These are phyloP conservation scores for Dolichopus griseipennis DNA, from an alignment of 2,888 invertebrate genomes.

Conservation along the genomic window DNA sequence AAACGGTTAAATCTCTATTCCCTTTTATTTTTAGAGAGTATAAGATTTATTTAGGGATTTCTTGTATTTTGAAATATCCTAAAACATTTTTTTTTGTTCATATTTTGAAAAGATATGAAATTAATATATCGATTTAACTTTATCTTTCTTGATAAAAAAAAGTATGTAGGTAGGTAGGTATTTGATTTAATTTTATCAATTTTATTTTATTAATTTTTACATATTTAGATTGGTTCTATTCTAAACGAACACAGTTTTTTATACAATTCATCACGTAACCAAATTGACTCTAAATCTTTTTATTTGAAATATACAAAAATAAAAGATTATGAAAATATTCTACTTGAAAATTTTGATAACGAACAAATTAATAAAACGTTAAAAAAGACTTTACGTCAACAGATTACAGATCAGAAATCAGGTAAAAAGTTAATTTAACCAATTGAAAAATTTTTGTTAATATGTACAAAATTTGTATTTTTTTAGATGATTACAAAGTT, in stretches of 20 bases:
- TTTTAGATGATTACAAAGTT: slow-evolving; percentile 1
- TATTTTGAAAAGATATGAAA: too few species aligned
- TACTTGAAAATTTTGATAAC: not conserved
- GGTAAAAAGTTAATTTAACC: not conserved
- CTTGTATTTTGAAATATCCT: too few species aligned
- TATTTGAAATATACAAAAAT: not conserved
- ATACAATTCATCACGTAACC: not conserved
- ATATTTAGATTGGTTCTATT: not conserved
- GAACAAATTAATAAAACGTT: not conserved
- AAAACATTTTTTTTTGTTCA: too few species aligned
- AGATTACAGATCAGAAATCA: not conserved
- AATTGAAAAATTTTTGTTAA: not conserved
- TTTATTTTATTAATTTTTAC: not conserved
- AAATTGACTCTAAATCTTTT: not conserved
- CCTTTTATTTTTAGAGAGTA: too few species aligned
- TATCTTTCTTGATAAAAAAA: too few species aligned
- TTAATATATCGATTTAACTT: too few species aligned
- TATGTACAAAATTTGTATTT: not conserved
- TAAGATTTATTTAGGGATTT: too few species aligned
- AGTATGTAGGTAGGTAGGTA: too few species aligned
- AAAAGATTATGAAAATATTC: not conserved
- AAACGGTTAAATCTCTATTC: too few species aligned
- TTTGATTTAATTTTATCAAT: too few species aligned
- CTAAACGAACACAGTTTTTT: not conserved
- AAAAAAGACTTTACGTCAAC: not conserved